Conservation (phyloP, 2,888 invertebrate genomes). For the Hypomecis punctinalis region DNA sequence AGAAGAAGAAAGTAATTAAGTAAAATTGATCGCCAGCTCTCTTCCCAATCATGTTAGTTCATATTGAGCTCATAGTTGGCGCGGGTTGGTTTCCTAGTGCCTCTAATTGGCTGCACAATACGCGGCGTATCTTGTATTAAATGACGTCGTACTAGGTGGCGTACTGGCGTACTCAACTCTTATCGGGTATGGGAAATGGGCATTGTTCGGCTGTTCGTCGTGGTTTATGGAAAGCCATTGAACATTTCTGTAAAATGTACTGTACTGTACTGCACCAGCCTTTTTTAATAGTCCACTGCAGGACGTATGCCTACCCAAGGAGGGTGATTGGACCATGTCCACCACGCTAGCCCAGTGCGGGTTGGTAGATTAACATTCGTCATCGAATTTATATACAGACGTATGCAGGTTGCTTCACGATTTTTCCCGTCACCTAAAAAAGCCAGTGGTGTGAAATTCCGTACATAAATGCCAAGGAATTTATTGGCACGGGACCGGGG, state of each 20-base stretch:
- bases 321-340: too few relatives aligned
- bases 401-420: too few relatives aligned
- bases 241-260: slow-evolving; percentile 2
- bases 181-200: slow-evolving; percentile 10
- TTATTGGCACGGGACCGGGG: too few relatives aligned
- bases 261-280: too few relatives aligned
- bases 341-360: too few relatives aligned
- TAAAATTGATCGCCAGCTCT: slow-evolving; percentile 15
- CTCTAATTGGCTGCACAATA: slow-evolving; percentile 57
- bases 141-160: slow-evolving; percentile 10
- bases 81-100: slow-evolving; percentile 25
- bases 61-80: slow-evolving; percentile 26
- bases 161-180: slow-evolving; percentile 6
- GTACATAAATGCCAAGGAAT: too few relatives aligned
- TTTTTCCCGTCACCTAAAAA: too few relatives aligned
- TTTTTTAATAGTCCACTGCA: too few relatives aligned
- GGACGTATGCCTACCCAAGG: too few relatives aligned
- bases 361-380: too few relatives aligned
- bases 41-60: slow-evolving; percentile 9
- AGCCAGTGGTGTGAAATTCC: too few relatives aligned
- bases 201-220: slow-evolving; percentile 14
- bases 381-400: too few relatives aligned
- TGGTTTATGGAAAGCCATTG: slow-evolving; percentile 6
- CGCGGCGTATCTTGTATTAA: slow-evolving; percentile 31
- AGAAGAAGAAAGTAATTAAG: not conserved